Base-by-base conservation (phyloP, 35 echinoderm and acorn worm genomes). In the Hemicentrotus pulcherrimus region DNA sequence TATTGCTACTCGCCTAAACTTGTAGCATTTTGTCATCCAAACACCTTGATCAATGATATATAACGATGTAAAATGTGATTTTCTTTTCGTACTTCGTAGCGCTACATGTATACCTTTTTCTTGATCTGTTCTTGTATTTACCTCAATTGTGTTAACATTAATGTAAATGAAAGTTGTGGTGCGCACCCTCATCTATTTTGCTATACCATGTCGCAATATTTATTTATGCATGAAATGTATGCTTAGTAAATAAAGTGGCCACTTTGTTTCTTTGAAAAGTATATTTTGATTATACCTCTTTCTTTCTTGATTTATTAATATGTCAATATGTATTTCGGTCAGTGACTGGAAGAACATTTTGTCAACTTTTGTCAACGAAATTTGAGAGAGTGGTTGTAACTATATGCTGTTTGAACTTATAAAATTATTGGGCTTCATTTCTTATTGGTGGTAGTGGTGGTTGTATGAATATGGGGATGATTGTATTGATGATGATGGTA, bases 221-320 rank as follows among this genome's bases (percentile, higher is more conserved):
- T 90, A 90, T 90, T 90, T 90, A 90, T 90, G 88, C 88, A 90
- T 90, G 88, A 90, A 78, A 78, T 78, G 22, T 78, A 22, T 90
- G 88, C 88, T 90, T 33, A 90, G 88, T 90, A 90, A 90, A 90
- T 90, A 90, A 90, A 90, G 88, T 90, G 88, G 88, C 88, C 88
- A 90, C 88, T 90, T 90, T 90, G 88, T 90, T 90, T 90, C 88
- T 47, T 45, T 90, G 46, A 90, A 90, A 33, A 47, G 19, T 18
- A 90, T 9, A 47, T 47, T 90, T 35, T 86, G 31, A 90, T 90
- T 90, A 4, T 32, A 16, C 24, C 46, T 45, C 22, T 32, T 46
- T 41, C 45, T 4, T 45, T 41, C 10, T 90, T 47, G 1, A 9
- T 86, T 86, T 18, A 86, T 33, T 86, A 86, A 31, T 22, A 86